These are phyloP conservation scores for Catocala sponsa DNA, from an alignment of 2,888 invertebrate species.

Conservation along the genomic window DNA sequence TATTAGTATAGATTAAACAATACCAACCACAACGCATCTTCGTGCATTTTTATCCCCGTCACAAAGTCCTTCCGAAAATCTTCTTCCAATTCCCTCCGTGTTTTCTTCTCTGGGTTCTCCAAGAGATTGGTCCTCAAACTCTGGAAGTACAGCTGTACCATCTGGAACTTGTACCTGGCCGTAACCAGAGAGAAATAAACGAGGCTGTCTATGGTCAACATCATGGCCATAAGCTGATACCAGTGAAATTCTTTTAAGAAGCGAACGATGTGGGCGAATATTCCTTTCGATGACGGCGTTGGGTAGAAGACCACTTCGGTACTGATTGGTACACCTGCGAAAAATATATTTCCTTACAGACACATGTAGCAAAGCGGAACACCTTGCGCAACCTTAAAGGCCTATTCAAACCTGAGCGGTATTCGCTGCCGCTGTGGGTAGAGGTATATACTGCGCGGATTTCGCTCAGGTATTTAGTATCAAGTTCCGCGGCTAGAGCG, in stretches of 20 bases:
- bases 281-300: neutral
- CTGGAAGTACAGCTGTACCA: conserved; percentile 60
- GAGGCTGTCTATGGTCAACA: conserved; percentile 63
- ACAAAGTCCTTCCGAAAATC: conserved; percentile 61
- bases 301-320: conserved; percentile 58
- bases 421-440: too few species aligned
- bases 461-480: too few species aligned
- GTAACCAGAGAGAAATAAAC: conserved; percentile 60
- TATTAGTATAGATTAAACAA: too few species aligned
- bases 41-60: conserved; percentile 66
- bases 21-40: conserved; percentile 67
- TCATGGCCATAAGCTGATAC: conserved; percentile 64
- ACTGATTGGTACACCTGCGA: conserved; percentile 63
- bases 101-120: conserved; percentile 39
- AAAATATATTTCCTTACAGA: neutral
- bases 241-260: conserved; percentile 58
- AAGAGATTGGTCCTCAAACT: conserved; percentile 49
- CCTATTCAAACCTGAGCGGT: too few species aligned
- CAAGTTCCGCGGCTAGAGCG: too few species aligned
- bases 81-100: conserved; percentile 37
- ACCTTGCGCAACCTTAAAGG: too few species aligned
- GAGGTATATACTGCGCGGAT: too few species aligned
- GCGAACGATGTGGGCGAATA: neutral
- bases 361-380: too few species aligned
- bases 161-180: conserved; percentile 64